Base-by-base conservation (phyloP, 2,888 invertebrate species). In the Ctena decussata region DNA sequence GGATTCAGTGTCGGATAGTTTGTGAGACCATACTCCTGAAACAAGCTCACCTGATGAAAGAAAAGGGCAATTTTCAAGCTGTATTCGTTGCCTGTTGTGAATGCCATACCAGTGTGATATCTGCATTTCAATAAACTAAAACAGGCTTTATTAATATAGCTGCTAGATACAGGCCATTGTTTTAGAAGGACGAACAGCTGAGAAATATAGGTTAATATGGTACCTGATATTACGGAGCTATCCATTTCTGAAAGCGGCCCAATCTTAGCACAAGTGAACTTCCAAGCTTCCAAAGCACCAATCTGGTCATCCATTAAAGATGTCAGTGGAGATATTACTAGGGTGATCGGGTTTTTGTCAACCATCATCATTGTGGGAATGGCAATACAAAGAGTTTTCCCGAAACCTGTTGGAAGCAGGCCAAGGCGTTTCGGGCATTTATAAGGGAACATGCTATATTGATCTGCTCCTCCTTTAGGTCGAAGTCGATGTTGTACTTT, bases 361-460 rank as follows among this genome's bases (percentile, higher is more conserved):
- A 12, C 11, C 18, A 2, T n/a, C 5, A 78, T 24, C 70, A 49
- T 70, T 15, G 35, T n/a, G 21, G 78, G 49, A 32, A 71, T 71
- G 8, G 41, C 32, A 11, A 44, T 78, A 0, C 78, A 78, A 12
- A 78, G 24, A 30, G 78, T 78, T 37, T 78, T 78, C 21, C 78
- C 78, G 32, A 35, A 71, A 21, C 78, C 78, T 60, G 46, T 78
- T 1, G 53, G 37, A 32, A 71, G 53, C 30, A 77, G 46, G 1
- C 77, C 77, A 78, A 49, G 18, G 60, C 78, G 11, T 78, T 44
- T 21, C 21, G 18, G 5, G n/a, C 37, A 71, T 37, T 70, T 39
- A 78, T 15, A 1, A 78, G 30, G 3, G 35, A 18, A 5, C 24
- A 8, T 24, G 53, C 71, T 27, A 70, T 78, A 2, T 15, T 21